Conservation (phyloP, 2,113 vertebrate species). For the Petrocephalus microphthalmus region DNA sequence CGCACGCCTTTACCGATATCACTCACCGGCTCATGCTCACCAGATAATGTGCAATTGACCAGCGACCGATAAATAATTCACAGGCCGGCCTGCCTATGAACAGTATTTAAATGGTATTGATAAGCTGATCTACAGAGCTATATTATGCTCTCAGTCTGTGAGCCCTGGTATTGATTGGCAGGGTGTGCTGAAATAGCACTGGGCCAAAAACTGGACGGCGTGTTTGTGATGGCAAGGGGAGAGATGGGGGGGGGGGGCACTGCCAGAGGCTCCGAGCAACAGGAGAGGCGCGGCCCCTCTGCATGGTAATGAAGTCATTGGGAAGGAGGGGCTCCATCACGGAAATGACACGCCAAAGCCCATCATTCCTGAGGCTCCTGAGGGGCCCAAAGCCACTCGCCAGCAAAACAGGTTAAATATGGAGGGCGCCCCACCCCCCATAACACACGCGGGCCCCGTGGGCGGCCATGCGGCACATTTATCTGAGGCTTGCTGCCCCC, state of each 20-base stretch:
- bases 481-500: not conserved
- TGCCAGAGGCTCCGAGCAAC: constrained; percentile 47
- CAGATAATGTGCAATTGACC: constrained; percentile 86
- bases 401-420: constrained; percentile 49
- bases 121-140: constrained; percentile 73
- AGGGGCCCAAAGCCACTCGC: constrained; percentile 52
- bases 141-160: constrained; percentile 75
- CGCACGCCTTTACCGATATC: constrained; percentile 47
- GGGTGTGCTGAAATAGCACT: constrained; percentile 37
- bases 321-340: constrained; percentile 56
- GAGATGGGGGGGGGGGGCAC: constrained; percentile 32
- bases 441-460: not conserved
- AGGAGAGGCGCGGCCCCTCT: constrained; percentile 46
- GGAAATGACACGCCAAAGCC: constrained; percentile 56
- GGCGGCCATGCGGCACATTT: not conserved
- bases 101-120: constrained; percentile 97
- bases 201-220: not conserved
- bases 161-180: constrained; percentile 67
- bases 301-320: constrained; percentile 61
- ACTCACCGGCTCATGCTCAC: constrained; percentile 77
- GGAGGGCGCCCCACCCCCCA: not conserved
- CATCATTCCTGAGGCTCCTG: constrained; percentile 58
- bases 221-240: not conserved
- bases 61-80: constrained; percentile 87
- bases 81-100: constrained; percentile 72